Percentiles rank a stretch among this genome's conserved stretches.
Conservation (phyloP, 37 sponge, comb jelly and placozoan species). For the Hexactinellida sp. region DNA sequence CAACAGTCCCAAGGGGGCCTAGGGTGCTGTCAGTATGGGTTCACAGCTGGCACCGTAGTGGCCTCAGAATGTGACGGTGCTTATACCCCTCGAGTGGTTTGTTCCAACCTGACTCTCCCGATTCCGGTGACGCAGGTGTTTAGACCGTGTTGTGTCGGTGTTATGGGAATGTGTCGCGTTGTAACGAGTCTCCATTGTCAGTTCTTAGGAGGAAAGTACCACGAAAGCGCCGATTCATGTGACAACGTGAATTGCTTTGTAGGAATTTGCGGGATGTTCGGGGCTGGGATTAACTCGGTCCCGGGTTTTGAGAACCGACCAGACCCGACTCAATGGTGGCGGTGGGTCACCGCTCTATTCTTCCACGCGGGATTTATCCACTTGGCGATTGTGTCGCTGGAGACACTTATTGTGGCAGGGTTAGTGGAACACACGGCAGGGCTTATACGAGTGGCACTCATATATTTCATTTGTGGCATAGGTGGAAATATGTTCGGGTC, state of each 20-base stretch:
- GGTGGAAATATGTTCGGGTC: conserved; percentile 85
- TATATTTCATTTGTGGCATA: conserved; percentile 76
- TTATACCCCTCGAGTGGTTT: background rate
- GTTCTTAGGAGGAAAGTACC: conserved; percentile 43
- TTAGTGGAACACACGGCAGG: conserved; percentile 90
- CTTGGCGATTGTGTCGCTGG: conserved; percentile 32
- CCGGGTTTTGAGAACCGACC: conserved; percentile 5
- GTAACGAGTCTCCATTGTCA: conserved; percentile 41
- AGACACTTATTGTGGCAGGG: conserved; percentile 70
- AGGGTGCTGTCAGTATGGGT: conserved; percentile 42
- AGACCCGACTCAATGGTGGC: conserved; percentile 68
- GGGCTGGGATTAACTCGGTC: conserved; percentile 23
- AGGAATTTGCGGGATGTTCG: conserved; percentile 72
- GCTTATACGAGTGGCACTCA: conserved; percentile 66
- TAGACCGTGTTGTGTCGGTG: conserved; percentile 72
- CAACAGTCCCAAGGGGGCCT: background rate
- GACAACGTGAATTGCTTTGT: conserved; percentile 62
- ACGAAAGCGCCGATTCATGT: conserved; percentile 38
- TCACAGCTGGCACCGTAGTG: conserved; percentile 27
- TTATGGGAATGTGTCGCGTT: conserved; percentile 66
- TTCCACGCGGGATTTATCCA: conserved; percentile 79
- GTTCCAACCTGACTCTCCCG: background rate
- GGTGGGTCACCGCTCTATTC: conserved; percentile 60
- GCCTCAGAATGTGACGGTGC: background rate
- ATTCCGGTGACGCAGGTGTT: conserved; percentile 21